Evolutionary conservation across 2,888 invertebrate species (phyloP).

Genomic region (Teleiodes luculella): DNA sequence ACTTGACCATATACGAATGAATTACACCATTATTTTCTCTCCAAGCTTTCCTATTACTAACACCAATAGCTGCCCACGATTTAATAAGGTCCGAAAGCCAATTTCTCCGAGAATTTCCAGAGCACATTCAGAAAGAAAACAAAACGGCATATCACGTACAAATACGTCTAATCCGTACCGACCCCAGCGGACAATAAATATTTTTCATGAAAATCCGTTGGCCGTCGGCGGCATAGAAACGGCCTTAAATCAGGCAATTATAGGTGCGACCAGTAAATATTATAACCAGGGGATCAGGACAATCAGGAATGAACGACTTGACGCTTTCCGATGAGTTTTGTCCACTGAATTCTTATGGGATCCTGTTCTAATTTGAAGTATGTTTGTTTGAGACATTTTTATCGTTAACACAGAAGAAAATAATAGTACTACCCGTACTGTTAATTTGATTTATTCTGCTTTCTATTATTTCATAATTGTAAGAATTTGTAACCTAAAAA

Average conservation of each 20-base stretch:
- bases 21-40: too few species aligned
- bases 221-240: conserved; percentile 69
- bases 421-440: too few species aligned
- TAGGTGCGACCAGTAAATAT: conserved; percentile 72
- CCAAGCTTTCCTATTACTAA: background rate
- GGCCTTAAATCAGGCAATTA: conserved; percentile 75
- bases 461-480: too few species aligned
- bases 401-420: too few species aligned
- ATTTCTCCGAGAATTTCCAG: conserved; percentile 4
- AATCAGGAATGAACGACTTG: conserved; percentile 26
- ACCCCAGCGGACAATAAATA: conserved; percentile 69
- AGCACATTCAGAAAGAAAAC: conserved; percentile 11
- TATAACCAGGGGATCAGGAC: conserved; percentile 65
- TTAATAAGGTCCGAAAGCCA: background rate
- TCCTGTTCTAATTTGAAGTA: background rate
- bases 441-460: too few species aligned
- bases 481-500: background rate
- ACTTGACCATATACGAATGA: too few species aligned
- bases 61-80: background rate
- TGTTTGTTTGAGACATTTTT: background rate
- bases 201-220: conserved; percentile 70
- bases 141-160: conserved; percentile 14
- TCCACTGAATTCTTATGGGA: conserved; percentile 17
- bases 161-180: conserved; percentile 54
- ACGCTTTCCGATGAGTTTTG: conserved; percentile 16